A percentile compares a stretch with the other conserved stretches of the same genome.
phyloP scores from a whole-genome alignment of 2,113 vertebrate genomes.

The Grantiella picta region DNA sequence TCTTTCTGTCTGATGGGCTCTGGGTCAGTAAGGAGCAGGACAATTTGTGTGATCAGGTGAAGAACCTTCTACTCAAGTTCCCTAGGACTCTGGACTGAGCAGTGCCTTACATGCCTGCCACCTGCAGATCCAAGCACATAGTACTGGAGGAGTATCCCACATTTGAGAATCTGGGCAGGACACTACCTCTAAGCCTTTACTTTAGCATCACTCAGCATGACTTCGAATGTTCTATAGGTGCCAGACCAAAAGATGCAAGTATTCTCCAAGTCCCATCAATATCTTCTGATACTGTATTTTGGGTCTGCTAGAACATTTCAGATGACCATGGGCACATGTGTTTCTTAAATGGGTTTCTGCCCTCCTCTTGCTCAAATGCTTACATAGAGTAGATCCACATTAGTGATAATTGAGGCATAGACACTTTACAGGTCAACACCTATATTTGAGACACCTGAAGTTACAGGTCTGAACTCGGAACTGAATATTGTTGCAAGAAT shows the following conservation, averaged over 20 bases:
- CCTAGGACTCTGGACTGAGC: background rate
- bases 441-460: background rate
- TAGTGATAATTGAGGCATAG: background rate
- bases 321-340: background rate
- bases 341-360: background rate
- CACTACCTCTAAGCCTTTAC: background rate
- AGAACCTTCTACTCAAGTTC: background rate
- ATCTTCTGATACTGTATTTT: background rate
- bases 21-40: background rate
- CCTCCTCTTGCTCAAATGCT: background rate
- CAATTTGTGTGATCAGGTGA: background rate
- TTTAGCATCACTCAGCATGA: background rate
- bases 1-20: background rate
- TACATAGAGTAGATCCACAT: background rate
- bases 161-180: background rate
- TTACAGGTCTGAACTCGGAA: background rate
- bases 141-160: background rate
- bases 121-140: background rate
- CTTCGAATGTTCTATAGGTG: background rate
- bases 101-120: background rate
- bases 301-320: background rate
- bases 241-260: background rate
- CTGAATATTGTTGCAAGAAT: background rate
- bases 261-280: background rate
- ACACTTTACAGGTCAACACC: background rate